Evolutionary conservation across 2,888 invertebrate species (phyloP).

Genomic region (Zygogramma bicolorata): DNA sequence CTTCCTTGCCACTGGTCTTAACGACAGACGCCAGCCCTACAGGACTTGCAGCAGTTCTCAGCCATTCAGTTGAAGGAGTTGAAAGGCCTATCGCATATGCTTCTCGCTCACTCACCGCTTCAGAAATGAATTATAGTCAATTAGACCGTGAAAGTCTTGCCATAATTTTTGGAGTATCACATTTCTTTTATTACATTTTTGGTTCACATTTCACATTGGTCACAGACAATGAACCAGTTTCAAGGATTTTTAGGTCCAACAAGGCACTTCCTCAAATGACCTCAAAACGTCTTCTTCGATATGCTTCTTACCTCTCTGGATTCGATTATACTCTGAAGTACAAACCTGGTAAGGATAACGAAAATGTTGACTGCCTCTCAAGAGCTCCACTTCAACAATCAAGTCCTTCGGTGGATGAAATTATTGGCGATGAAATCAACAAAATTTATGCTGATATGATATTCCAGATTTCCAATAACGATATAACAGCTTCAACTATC

Average conservation of each 20-base stretch:
- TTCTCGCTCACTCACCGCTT: neutral
- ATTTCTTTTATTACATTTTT: neutral
- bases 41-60: constrained; percentile 27
- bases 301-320: neutral
- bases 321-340: neutral
- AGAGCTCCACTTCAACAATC: neutral
- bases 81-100: neutral
- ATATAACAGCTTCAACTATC: neutral
- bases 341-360: neutral
- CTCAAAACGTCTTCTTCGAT: neutral
- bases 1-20: constrained; percentile 20
- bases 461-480: neutral
- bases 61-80: neutral
- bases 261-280: neutral
- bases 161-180: neutral
- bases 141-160: neutral
- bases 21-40: constrained; percentile 23
- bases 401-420: neutral
- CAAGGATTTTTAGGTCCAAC: neutral
- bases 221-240: neutral
- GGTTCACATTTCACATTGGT: neutral
- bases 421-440: neutral
- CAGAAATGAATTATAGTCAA: too few relatives aligned
- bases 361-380: neutral
- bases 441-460: neutral